Conservation (phyloP, 2,888 invertebrate species). For the Lottia gigantea region DNA sequence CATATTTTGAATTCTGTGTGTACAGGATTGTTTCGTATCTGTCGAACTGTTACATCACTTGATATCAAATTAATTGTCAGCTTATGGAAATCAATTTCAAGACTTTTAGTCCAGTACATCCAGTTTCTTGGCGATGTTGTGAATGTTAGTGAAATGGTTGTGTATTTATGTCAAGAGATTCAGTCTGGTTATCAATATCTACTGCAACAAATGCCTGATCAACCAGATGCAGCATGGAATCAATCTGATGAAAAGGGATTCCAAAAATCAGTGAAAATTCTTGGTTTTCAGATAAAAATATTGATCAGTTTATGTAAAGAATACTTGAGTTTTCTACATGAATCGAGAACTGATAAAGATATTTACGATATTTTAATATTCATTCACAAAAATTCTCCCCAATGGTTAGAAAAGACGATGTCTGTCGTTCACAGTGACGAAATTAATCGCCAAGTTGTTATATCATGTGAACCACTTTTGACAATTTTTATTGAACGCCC, state of each 20-base stretch:
- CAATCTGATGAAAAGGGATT: constrained; percentile 57
- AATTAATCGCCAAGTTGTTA: neutral
- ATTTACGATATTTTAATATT: constrained; percentile 42
- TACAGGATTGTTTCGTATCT: constrained; percentile 54
- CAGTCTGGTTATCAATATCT: constrained; percentile 46
- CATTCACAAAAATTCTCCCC: constrained; percentile 43
- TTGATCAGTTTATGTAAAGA: constrained; percentile 54
- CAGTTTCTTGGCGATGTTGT: constrained; percentile 41
- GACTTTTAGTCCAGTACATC: constrained; percentile 40
- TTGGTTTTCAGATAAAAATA: constrained; percentile 62
- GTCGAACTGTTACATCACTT: constrained; percentile 54
- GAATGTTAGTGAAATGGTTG: constrained; percentile 50
- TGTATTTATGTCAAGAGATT: constrained; percentile 51
- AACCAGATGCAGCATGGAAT: constrained; percentile 28
- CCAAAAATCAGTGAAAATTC: constrained; percentile 55
- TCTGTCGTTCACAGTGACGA: neutral
- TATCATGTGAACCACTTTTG: constrained; percentile 3
- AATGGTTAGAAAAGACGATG: neutral
- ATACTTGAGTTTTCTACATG: constrained; percentile 42
- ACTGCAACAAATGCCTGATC: constrained; percentile 45
- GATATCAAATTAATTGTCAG: constrained; percentile 59
- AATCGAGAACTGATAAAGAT: constrained; percentile 30
- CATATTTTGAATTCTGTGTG: constrained; percentile 42
- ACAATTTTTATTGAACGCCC: neutral
- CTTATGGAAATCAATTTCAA: constrained; percentile 61